Evolutionary conservation across 2,888 invertebrate species (phyloP), one percentile per base, ranked within the genome.

Genomic region (Eudemis profundana): DNA sequence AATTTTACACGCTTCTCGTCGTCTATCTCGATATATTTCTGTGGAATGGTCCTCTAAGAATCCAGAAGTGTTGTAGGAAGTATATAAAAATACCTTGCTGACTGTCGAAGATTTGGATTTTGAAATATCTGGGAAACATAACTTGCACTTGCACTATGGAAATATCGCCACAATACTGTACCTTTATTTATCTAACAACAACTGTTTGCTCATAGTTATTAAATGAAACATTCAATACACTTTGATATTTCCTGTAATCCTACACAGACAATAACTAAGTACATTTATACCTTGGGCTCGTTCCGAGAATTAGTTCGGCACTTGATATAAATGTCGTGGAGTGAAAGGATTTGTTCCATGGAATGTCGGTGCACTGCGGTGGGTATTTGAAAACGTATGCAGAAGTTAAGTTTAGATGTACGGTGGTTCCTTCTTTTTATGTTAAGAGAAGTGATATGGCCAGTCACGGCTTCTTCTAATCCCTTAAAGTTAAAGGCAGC

Each of bases 271-370:
- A 65, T 59, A 51, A 27, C 46, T 60, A 17, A 19, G 44, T 40
- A 59, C 46, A 51, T 14, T 33, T 36, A 29, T 59, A 46, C 59
- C 65, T 65, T 59, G 59, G 53, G 46, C 46, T 29, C 63, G 65
- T 86, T 85, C 86, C 70, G 49, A 77, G 87, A 84, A 86, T 78
- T 75, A 71, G 74, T 78, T 75, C 73, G 70, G 75, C 72, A 70
- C 73, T 29, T 62, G 77, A 71, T 68, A 62, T 75, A 74, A 83
- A 82, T 83, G 82, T 81, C 84, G 77, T 70, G 72, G 69, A 82
- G 86, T 86, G 87, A 86, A 86, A 84, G 87, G 87, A 81, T 77
- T 40, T 40, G 56, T 42, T 54, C 33, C 50, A 61, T 72, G 81
- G 84, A 85, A 85, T 86, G 84, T 84, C 78, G 76, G 76, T 72